Base-by-base conservation (phyloP, 1,140 invertebrate genomes). In the Acromyrmex echinatior region DNA sequence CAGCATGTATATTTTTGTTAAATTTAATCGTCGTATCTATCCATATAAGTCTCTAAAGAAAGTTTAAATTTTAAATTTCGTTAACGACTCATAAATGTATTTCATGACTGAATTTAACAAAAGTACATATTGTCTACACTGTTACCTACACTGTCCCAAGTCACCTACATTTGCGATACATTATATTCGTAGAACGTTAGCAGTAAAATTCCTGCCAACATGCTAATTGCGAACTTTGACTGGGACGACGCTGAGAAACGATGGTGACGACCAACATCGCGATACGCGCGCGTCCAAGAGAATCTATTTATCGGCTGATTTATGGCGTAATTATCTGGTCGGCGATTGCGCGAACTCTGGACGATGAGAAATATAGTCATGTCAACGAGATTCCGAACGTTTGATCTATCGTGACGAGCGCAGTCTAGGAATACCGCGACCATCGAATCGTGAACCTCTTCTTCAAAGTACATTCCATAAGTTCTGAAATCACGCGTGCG, bases 351-450 rank as follows among this genome's bases (percentile, higher is more conserved):
- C 88, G 86, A 89, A 76, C 88, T 66, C 70, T 85, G 49, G 51
- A 71, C 87, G 84, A 90, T 87, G 88, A 56, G 84, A 87, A 82
- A 89, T 87, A 89, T 89, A 82, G 89, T 89, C 88, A 71, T 77
- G 88, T 90, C 88, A 87, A 78, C 88, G 84, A 87, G 88, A 90
- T 90, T 89, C 88, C 88, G 62, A 90, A 89, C 88, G 77, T 89
- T 90, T 90, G 21, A 21, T 21, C 88, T 82, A 89, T 89, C 87
- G 84, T 71, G 80, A 53, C 76, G 66, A 70, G 18, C 18, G 51
- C 31, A 35, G 31, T 9, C 51, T 62, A 39, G 56, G 39, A 82
- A 82, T 81, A 71, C 21, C 78, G 31, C 31, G 39, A 12, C 25
- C 45, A 10, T 70, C 73, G 18, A 79, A 35, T 25, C 39, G 68